Base-by-base conservation (phyloP, 2,888 invertebrate genomes). In the Ophion obscuratus region DNA sequence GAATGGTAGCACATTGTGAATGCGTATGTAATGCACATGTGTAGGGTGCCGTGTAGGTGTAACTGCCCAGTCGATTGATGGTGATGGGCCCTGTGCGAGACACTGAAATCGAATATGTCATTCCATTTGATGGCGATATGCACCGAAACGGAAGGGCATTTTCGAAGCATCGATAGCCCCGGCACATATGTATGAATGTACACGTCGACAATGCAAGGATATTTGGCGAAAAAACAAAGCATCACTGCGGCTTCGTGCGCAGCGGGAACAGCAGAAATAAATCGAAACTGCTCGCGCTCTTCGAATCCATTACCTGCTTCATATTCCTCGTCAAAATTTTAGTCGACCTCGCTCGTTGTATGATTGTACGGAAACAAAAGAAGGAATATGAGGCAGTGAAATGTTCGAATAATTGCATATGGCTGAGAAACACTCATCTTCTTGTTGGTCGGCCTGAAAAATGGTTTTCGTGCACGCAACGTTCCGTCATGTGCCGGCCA, bases 21-120 rank as follows among this genome's bases (percentile, higher is more conserved):
- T 14, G 44, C 47, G 24, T 47, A 44, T 59, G 4, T 36, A 57
- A 62, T 1, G 2, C 9, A 64, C 1, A 64, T 20, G 20, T 64
- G 20, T 64, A 64, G 1, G 24, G 11, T 6, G 1, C 0, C 10
- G 11, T n/a, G 40, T 27, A 14, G 67, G 36, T 17, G n/a, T 59
- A 17, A 40, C 31, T 73, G 10, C 11, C 57, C 44, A 4, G 17
- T 40, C 67, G 74, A 40, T 44, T 61, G 79, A 85, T 66, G 61
- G 75, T 11, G 77, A 80, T 78, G 78, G 81, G 75, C 67, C 66
- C 62, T 70, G 62, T 74, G 79, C 78, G 81, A 86, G 82, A 84
- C 76, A 81, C 81, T 84, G 86, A 86, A 87, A 87, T 87, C 79
- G 86, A 84, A 87, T 87, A 87, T 87, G 85, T 85, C 84, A 84